phyloP scores from a whole-genome alignment of 2,888 invertebrate genomes.

The Artemia sinica region DNA sequence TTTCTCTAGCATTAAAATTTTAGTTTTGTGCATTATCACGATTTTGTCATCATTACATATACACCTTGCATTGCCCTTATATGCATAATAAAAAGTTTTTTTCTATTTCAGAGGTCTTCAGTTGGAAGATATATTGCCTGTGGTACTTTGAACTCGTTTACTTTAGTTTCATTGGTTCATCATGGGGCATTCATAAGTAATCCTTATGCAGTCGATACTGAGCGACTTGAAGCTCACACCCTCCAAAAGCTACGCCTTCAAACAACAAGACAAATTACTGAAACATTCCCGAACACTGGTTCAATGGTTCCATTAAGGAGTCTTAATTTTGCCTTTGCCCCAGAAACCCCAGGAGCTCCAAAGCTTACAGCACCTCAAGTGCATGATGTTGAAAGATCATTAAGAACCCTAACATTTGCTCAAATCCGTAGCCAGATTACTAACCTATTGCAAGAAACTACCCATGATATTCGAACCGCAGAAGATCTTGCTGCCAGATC shows the following conservation, averaged over 20 bases:
- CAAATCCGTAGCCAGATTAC: conserved; percentile 4
- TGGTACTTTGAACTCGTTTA: conserved; percentile 20
- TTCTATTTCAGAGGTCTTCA: conserved; percentile 17
- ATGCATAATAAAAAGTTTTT: not conserved
- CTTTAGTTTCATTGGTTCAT: conserved; percentile 19
- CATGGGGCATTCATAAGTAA: conserved; percentile 17
- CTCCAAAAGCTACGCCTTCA: conserved; percentile 19
- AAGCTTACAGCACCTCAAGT: not conserved
- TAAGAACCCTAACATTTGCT: not conserved
- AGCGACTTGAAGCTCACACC: conserved; percentile 15
- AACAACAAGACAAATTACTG: conserved; percentile 12
- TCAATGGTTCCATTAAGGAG: conserved; percentile 1
- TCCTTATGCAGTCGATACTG: conserved; percentile 20
- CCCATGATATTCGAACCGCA: conserved; percentile 1
- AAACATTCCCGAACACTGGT: not conserved
- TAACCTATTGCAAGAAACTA: not conserved
- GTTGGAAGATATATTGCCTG: conserved; percentile 20
- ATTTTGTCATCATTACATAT: not conserved
- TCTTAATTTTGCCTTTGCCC: not conserved
- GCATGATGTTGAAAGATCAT: not conserved
- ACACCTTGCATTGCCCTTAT: no score
- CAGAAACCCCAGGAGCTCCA: not conserved
- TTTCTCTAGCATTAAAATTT: no score
- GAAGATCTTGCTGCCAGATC: conserved; percentile 10
- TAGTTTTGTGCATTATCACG: not conserved